Evolutionary conservation across 2,888 invertebrate species (phyloP).

Genomic region (Anticlea derivata): DNA sequence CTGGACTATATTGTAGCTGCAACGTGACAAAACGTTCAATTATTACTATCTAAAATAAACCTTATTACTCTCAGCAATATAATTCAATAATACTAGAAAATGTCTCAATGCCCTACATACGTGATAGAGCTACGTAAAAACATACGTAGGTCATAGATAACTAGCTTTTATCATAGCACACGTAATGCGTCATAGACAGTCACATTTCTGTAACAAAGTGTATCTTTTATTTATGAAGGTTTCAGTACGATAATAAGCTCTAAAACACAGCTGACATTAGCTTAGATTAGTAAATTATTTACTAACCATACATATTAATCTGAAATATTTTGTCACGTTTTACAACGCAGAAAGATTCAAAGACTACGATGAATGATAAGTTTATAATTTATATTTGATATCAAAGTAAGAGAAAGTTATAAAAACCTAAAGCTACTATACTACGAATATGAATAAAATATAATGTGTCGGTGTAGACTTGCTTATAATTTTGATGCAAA

Average conservation of each 20-base stretch:
- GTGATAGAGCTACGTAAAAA: constrained; percentile 1
- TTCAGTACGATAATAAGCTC: constrained; percentile 4
- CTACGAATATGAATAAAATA: not conserved
- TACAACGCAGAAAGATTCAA: too few relatives aligned
- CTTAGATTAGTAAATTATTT: not conserved
- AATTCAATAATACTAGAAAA: not conserved
- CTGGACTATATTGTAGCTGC: not conserved
- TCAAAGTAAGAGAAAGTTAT: too few relatives aligned
- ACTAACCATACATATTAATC: too few relatives aligned
- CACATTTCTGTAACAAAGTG: constrained; percentile 15
- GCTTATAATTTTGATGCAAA: not conserved
- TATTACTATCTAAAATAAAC: constrained; percentile 1
- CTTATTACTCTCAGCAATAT: constrained; percentile 15
- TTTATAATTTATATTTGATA: too few relatives aligned
- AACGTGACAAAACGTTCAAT: constrained; percentile 17
- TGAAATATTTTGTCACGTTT: too few relatives aligned
- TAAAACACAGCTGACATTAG: not conserved
- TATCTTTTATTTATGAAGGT: not conserved
- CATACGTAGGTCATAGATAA: constrained; percentile 20
- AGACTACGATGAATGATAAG: too few relatives aligned
- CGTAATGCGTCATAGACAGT: constrained; percentile 22
- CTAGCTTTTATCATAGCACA: constrained; percentile 19
- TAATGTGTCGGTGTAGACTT: not conserved
- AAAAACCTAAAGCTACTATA: too few relatives aligned
- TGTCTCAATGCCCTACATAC: not conserved